Evolutionary conservation across 1,140 invertebrate genomes (phyloP).

Genomic region (Leptinotarsa lineolata): DNA sequence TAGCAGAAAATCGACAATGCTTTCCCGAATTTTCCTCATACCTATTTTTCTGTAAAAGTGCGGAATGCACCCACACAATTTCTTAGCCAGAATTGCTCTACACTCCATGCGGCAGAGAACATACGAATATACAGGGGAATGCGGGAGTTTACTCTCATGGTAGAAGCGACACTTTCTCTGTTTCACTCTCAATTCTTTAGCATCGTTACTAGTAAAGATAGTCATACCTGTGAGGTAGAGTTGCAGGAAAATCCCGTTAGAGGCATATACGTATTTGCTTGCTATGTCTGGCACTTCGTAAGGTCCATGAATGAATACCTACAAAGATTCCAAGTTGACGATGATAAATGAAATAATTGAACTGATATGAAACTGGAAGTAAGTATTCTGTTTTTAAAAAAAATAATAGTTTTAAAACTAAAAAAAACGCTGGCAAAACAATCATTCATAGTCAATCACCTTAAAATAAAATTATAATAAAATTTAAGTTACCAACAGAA

Average conservation of each 20-base stretch:
- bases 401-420: no score
- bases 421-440: no score
- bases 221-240: conserved; percentile 50
- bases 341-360: no score
- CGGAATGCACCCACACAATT: conserved; percentile 67
- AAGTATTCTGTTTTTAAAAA: no score
- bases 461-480: no score
- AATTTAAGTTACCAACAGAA: no score
- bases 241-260: conserved; percentile 53
- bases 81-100: conserved; percentile 61
- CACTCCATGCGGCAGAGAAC: conserved; percentile 70
- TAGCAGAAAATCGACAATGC: background rate
- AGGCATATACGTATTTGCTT: conserved; percentile 41
- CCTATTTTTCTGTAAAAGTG: conserved; percentile 64
- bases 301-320: conserved; percentile 53
- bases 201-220: conserved; percentile 46
- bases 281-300: conserved; percentile 50
- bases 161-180: conserved; percentile 69
- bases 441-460: no score
- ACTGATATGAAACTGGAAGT: no score
- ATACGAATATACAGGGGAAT: conserved; percentile 68
- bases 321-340: conserved; percentile 4
- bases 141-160: conserved; percentile 65
- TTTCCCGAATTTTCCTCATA: conserved; percentile 37
- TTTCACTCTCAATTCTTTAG: conserved; percentile 56